A percentile compares a stretch with the other conserved stretches of the same genome.
Conservation (phyloP, 1,140 invertebrate species). For the Macrosteles quadrilineatus region DNA sequence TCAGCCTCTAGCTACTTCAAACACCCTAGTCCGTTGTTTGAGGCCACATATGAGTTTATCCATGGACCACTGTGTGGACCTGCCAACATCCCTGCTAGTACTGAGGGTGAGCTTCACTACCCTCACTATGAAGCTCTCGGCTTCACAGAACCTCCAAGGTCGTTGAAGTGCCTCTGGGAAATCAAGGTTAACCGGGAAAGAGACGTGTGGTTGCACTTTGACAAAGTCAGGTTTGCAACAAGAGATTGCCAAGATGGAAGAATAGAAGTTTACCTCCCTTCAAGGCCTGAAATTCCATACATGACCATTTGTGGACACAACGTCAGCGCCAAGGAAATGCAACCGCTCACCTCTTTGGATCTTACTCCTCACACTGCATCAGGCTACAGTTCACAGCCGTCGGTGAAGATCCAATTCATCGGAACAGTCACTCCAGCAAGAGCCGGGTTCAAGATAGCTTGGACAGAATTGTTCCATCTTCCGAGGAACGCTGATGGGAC, state of each 20-base stretch:
- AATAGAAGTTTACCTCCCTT: slow-evolving; percentile 77
- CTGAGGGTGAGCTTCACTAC: slow-evolving; percentile 77
- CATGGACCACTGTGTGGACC: slow-evolving; percentile 86
- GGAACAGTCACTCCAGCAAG: slow-evolving; percentile 74
- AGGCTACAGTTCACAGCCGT: slow-evolving; percentile 56
- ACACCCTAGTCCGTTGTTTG: slow-evolving; percentile 74
- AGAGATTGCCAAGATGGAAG: slow-evolving; percentile 80
- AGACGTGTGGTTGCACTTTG: slow-evolving; percentile 83
- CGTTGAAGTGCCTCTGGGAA: slow-evolving; percentile 87
- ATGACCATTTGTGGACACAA: slow-evolving; percentile 81
- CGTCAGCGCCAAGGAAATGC: slow-evolving; percentile 72
- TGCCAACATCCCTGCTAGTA: slow-evolving; percentile 69
- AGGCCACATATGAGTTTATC: slow-evolving; percentile 83
- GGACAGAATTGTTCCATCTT: slow-evolving; percentile 86
- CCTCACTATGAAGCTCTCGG: slow-evolving; percentile 81
- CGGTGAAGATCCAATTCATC: slow-evolving; percentile 66
- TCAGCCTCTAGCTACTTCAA: slow-evolving; percentile 86
- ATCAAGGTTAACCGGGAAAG: slow-evolving; percentile 74
- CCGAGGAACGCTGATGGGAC: slow-evolving; percentile 78
- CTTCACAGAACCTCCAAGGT: slow-evolving; percentile 69
- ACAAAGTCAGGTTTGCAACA: slow-evolving; percentile 79
- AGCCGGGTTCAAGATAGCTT: slow-evolving; percentile 82
- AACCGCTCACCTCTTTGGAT: slow-evolving; percentile 73
- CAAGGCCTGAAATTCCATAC: slow-evolving; percentile 62
- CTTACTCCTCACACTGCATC: slow-evolving; percentile 63